Base-by-base conservation (phyloP, 2,888 invertebrate species). In the Phaonia tiefii region DNA sequence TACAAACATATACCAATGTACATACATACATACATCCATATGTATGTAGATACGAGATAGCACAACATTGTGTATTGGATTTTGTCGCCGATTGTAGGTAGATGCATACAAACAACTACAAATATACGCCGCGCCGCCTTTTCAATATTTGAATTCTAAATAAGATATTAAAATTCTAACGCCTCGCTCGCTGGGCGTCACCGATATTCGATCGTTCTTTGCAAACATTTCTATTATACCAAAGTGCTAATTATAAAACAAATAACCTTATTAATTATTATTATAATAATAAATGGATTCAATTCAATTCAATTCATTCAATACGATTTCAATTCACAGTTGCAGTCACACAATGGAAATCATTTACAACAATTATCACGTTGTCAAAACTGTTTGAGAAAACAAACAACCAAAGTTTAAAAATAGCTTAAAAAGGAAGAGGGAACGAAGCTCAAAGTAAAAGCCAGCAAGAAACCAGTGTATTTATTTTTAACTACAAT, bases 401-500 rank as follows among this genome's bases (percentile, higher is more conserved):
- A 42, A 39, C 17, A 63, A 42, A 63, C 20, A 39, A 15, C n/a
- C n/a, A n/a, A 60, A 31, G 15, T 58, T 39, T 63, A 63, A 63
- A 63, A 63, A 63, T 63, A 63, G 7, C 63, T 10, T 17, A 2
- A 5, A 58, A 58, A 26, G 37, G 39, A 60, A 63, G 39, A 63
- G 39, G 22, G 31, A 63, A 63, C 22, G 20, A 56, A 26, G 42
- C n/a, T n/a, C n/a, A n/a, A n/a, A 39, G 39, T 8, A 11, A 42
- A 60, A 13, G 20, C 20, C 54, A 39, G 31, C 13, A 39, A 22
- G 42, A 42, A 22, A 56, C 3, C 31, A 31, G 4, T 31, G 31
- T 20, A 63, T 70, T 76, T 76, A 76, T 72, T 80, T 76, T 73
- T 76, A 80, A 31, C 31, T 31, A 31, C 31, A 31, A 3, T 3